Conservation (phyloP, 2,888 invertebrate species). For the Hypomecis punctinalis region DNA sequence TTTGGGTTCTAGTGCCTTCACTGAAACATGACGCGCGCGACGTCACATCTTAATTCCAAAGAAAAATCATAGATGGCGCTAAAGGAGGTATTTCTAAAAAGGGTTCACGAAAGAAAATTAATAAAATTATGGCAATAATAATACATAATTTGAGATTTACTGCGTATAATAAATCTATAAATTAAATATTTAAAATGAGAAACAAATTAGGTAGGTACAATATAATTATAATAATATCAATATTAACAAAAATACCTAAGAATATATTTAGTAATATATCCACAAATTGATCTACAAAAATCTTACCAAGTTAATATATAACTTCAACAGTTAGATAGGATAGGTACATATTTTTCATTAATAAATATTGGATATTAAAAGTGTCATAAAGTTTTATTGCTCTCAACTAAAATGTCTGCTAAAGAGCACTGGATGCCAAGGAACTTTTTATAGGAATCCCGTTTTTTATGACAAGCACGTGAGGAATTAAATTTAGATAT, state of each 20-base stretch:
- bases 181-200: no score
- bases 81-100: constrained; percentile 7
- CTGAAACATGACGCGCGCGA: constrained; percentile 21
- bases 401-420: constrained; percentile 43
- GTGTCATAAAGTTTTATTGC: constrained; percentile 29
- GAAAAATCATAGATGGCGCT: constrained; percentile 43
- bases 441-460: constrained; percentile 53
- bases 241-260: no score
- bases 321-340: neutral
- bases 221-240: no score
- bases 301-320: no score
- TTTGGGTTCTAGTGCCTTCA: constrained; percentile 20
- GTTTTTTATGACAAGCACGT: constrained; percentile 60
- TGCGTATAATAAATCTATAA: no score
- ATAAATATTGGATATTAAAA: constrained; percentile 7
- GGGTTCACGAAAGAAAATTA: neutral
- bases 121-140: no score
- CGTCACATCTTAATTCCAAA: constrained; percentile 25
- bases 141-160: no score
- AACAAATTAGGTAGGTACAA: no score
- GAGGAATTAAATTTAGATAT: constrained; percentile 59
- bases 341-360: neutral
- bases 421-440: constrained; percentile 54
- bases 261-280: no score
- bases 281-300: no score